Base-by-base conservation (phyloP, 2,113 vertebrate genomes). In the Phalacrocorax brasilianus region DNA sequence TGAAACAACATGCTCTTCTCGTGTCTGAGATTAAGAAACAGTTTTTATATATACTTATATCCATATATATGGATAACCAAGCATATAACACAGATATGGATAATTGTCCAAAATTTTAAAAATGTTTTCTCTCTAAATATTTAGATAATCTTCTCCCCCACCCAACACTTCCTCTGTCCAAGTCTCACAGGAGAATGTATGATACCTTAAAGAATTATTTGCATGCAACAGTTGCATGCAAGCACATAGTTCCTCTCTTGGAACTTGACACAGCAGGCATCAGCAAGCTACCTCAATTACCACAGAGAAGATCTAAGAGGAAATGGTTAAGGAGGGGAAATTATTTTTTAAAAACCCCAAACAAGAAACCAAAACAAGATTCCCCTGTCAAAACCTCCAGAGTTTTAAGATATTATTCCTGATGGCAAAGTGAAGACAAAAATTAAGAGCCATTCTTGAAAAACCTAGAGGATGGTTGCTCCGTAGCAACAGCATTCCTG, bases 1-100 rank as follows among this genome's bases (percentile, higher is more conserved):
- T 97, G 97, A 93, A 97, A 97, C 93, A 98, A 97, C 65, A 76
- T 73, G 24, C 88, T 97, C 87, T 94, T 98, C 82, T 98, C 98
- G 89, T 94, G 96, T 84, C 99, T 99, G 97, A 89, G 83, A 96
- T 74, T 27, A 63, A 72, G 68, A 73, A 70, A 44, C 14, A 59
- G 33, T 11, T 74, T 87, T 2, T 14, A 30, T 14, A 10, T 18
- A 40, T 27, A 32, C 19, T 8, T 53, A 35, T 40, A 56, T 23
- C 15, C 50, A 62, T 8, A 26, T 12, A 15, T 9, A 63, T 17
- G 5, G 28, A 52, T 55, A 72, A 72, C 18, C 21, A 81, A 89
- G 75, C 9, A 26, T 9, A 75, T 2, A 2, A n/a, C 10, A n/a
- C 3, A 82, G 14, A 61, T 38, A 32, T 6, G 14, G 35, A 14